Conservation (phyloP, 2,888 invertebrate genomes). For the Drosophila flavopinicola region DNA sequence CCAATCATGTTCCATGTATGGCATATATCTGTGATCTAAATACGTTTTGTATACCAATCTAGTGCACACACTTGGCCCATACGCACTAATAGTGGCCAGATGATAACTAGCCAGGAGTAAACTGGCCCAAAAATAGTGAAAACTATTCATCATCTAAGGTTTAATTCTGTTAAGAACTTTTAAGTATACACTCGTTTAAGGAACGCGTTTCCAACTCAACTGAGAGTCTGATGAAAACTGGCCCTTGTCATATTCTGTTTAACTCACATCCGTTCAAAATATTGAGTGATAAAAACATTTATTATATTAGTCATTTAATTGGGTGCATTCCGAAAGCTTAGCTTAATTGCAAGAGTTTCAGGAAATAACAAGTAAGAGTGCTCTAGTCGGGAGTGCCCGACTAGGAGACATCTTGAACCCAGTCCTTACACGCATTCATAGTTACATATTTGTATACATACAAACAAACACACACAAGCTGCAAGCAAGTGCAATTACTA, state of each 20-base stretch:
- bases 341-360: too few species aligned
- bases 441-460: too few species aligned
- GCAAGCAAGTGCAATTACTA: too few species aligned
- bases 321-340: too few species aligned
- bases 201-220: slow-evolving; percentile 18
- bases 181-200: too few species aligned
- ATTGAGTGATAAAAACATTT: neutral
- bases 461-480: too few species aligned
- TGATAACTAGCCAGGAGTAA: neutral
- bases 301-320: too few species aligned
- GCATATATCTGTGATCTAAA: too few species aligned
- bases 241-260: neutral
- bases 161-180: neutral
- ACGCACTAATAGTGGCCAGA: neutral
- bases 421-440: too few species aligned
- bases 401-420: too few species aligned
- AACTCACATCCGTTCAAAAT: slow-evolving; percentile 22
- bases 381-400: too few species aligned
- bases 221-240: neutral
- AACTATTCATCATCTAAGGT: neutral
- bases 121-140: neutral
- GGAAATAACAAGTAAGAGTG: too few species aligned
- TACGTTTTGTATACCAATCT: fast-evolving
- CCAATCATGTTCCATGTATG: fast-evolving
- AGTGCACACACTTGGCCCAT: neutral